Conservation (phyloP, 2,888 invertebrate genomes). For the Melanophora roralis region DNA sequence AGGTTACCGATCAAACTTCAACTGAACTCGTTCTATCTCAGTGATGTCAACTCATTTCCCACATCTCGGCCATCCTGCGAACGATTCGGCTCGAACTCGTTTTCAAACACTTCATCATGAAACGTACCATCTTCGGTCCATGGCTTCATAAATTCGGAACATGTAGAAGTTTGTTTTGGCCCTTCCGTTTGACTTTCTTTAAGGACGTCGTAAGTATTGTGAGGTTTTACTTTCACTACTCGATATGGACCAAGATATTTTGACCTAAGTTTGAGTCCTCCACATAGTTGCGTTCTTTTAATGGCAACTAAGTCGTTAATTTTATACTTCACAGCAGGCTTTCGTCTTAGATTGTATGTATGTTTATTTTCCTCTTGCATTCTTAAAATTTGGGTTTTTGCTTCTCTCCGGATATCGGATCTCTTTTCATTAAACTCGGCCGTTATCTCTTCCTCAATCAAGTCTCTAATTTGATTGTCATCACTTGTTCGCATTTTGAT, state of each 20-base stretch:
- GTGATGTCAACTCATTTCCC: too few species aligned
- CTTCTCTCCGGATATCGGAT: slow-evolving; percentile 5
- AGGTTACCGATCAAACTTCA: too few species aligned
- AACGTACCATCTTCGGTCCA: too few species aligned
- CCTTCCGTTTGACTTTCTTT: slow-evolving; percentile 34
- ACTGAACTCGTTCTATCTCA: too few species aligned
- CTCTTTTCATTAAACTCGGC: slow-evolving; percentile 25
- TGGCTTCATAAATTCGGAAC: slow-evolving; percentile 46
- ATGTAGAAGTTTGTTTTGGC: slow-evolving; percentile 21
- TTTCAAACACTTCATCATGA: slow-evolving; percentile 25
- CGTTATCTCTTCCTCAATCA: slow-evolving; percentile 22
- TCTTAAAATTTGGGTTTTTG: slow-evolving; percentile 32
- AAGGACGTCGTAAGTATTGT: slow-evolving; percentile 17
- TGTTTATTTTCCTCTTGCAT: slow-evolving; percentile 37
- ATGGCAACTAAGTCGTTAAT: slow-evolving; percentile 30
- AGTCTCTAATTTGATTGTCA: not conserved
- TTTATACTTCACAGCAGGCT: slow-evolving; percentile 15
- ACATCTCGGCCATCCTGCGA: too few species aligned
- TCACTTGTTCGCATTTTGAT: not conserved
- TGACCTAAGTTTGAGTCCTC: too few species aligned
- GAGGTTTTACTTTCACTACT: slow-evolving; percentile 11
- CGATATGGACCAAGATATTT: slow-evolving; percentile 23
- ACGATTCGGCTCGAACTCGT: too few species aligned
- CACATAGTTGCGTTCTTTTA: slow-evolving; percentile 17
- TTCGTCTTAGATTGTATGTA: slow-evolving; percentile 35